Percentiles rank a stretch among this genome's conserved stretches.
Conservation (phyloP, 2,888 invertebrate genomes). For the Phytoseiulus persimilis region DNA sequence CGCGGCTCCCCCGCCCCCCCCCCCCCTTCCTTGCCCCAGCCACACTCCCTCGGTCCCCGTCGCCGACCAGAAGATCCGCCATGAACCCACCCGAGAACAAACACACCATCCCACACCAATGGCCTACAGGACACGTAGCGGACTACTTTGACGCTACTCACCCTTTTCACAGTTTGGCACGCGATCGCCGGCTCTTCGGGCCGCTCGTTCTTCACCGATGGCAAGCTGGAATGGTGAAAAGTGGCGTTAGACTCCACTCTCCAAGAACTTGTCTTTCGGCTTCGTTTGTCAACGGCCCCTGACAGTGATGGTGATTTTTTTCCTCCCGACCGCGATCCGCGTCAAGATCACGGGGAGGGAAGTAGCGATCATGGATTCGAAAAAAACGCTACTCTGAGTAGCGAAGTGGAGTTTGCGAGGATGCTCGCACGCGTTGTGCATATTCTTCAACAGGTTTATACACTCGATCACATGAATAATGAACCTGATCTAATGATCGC, state of each 20-base stretch:
- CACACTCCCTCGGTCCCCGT: not conserved
- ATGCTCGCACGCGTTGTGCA: too few relatives aligned
- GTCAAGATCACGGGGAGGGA: too few relatives aligned
- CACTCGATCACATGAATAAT: not conserved
- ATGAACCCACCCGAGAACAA: not conserved
- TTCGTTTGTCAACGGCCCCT: not conserved
- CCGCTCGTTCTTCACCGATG: slow-evolving; percentile 22
- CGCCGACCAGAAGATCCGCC: not conserved
- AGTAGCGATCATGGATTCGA: too few relatives aligned
- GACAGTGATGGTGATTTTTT: too few relatives aligned
- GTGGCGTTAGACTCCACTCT: not conserved
- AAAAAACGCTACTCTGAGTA: too few relatives aligned
- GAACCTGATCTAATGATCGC: too few relatives aligned
- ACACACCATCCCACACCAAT: not conserved
- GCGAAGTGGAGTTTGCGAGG: too few relatives aligned
- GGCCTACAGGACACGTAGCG: not conserved
- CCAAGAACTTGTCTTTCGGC: not conserved
- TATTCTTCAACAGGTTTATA: too few relatives aligned
- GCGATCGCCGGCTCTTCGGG: slow-evolving; percentile 17
- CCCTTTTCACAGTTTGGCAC: slow-evolving; percentile 38
- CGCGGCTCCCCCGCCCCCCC: not conserved
- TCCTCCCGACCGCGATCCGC: too few relatives aligned
- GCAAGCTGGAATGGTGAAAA: slow-evolving; percentile 20
- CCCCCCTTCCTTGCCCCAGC: not conserved
- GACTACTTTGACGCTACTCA: not conserved